phyloP scores from a whole-genome alignment of 2,888 invertebrate genomes.

The Marasmarcha lunaedactyla region DNA sequence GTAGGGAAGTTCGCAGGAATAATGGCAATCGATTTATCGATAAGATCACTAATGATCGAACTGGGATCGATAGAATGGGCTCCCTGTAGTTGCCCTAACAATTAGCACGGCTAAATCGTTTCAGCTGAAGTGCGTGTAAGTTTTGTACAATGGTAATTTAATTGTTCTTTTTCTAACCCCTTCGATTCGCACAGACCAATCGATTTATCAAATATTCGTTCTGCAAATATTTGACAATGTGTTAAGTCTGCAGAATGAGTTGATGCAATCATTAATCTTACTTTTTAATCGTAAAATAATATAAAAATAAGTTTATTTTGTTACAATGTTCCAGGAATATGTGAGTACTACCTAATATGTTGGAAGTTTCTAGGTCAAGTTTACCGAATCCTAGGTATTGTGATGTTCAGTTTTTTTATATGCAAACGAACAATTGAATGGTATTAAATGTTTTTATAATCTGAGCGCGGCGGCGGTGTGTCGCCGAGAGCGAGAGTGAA shows the following conservation, averaged over 20 bases:
- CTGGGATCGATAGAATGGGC: slow-evolving; percentile 31
- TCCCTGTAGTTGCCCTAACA: slow-evolving; percentile 28
- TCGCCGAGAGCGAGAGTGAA: background rate
- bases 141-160: slow-evolving; percentile 43
- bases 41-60: slow-evolving; percentile 58
- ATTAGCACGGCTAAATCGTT: background rate
- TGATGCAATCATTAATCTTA: slow-evolving; percentile 36
- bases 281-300: background rate
- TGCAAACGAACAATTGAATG: no score
- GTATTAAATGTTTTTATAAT: no score
- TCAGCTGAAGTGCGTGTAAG: background rate
- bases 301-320: no score
- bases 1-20: slow-evolving; percentile 26
- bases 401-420: no score
- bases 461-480: slow-evolving; percentile 8
- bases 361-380: no score
- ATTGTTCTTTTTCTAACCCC: slow-evolving; percentile 48
- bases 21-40: slow-evolving; percentile 29
- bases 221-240: slow-evolving; percentile 21
- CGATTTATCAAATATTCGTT: slow-evolving; percentile 59
- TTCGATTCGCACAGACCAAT: slow-evolving; percentile 31
- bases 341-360: no score
- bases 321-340: no score
- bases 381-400: no score
- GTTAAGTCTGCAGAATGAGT: slow-evolving; percentile 19